phyloP scores from a whole-genome alignment of 92 coral and sea anemone genomes.

The Palythoa grandiflora region DNA sequence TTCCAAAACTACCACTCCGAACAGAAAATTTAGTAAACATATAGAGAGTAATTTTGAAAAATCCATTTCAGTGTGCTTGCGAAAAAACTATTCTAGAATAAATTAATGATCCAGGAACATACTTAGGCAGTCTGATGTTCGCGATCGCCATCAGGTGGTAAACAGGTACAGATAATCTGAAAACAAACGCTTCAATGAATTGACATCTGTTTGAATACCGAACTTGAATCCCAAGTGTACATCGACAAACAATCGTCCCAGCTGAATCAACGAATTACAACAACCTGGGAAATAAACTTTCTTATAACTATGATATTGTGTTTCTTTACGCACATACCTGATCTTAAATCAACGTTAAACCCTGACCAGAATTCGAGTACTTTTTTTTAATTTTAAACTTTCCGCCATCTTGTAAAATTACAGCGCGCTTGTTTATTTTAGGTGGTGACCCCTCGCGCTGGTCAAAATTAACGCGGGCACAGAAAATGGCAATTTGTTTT shows the following conservation, averaged over 20 bases:
- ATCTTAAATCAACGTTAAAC: background rate
- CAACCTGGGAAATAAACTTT: no score
- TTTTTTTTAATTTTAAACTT: background rate
- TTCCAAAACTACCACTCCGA: slow-evolving; percentile 50
- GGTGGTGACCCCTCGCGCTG: no score
- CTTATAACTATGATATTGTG: background rate
- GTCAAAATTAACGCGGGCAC: no score
- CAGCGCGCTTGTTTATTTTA: no score
- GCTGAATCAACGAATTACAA: background rate
- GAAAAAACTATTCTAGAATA: slow-evolving; percentile 61
- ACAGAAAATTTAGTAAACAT: slow-evolving; percentile 37
- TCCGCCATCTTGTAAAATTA: background rate
- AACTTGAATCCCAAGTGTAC: background rate
- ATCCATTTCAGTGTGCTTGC: slow-evolving; percentile 54
- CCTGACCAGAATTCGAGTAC: background rate
- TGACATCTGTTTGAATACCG: background rate
- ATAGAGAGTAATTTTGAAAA: slow-evolving; percentile 49
- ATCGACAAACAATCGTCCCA: background rate
- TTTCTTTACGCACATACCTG: background rate
- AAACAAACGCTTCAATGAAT: slow-evolving; percentile 68
- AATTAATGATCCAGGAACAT: slow-evolving; percentile 65
- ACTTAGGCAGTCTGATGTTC: slow-evolving; percentile 91
- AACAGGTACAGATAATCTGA: slow-evolving; percentile 72
- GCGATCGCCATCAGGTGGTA: slow-evolving; percentile 53
- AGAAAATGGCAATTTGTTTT: no score